Conservation (phyloP, 1,140 invertebrate genomes). For the Prorops nasuta region DNA sequence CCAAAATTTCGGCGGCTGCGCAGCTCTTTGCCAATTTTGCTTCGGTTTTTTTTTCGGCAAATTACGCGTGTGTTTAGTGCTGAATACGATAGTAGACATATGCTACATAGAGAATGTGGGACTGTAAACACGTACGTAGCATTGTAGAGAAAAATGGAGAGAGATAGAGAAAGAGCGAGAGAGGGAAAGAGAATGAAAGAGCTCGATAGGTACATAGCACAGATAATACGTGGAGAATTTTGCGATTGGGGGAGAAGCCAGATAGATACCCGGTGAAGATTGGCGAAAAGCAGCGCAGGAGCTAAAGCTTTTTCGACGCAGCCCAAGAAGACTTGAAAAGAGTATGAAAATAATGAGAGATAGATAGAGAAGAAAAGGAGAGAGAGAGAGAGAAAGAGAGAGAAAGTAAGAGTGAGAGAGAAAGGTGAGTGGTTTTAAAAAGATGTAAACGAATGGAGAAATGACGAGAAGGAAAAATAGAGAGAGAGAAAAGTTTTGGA, state of each 20-base stretch:
- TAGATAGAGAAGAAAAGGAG: neutral
- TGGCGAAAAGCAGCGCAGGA: slow-evolving; percentile 56
- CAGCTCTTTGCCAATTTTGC: slow-evolving; percentile 51
- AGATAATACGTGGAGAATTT: slow-evolving; percentile 24
- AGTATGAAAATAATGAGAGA: slow-evolving; percentile 9
- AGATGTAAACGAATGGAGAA: slow-evolving; percentile 44
- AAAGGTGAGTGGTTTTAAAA: slow-evolving; percentile 7
- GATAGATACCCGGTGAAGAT: slow-evolving; percentile 41
- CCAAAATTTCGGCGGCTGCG: slow-evolving; percentile 51
- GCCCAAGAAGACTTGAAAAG: slow-evolving; percentile 44
- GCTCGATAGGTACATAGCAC: slow-evolving; percentile 21
- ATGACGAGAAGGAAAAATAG: slow-evolving; percentile 33
- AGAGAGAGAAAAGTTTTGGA: slow-evolving; percentile 8
- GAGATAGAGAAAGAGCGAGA: too few species aligned
- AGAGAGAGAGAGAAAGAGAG: slow-evolving; percentile 2
- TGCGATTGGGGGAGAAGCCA: slow-evolving; percentile 34
- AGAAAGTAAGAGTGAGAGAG: neutral
- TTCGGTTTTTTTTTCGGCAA: slow-evolving; percentile 16
- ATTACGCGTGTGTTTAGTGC: slow-evolving; percentile 12
- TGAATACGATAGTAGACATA: too few species aligned
- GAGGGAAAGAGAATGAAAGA: too few species aligned
- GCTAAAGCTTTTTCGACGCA: slow-evolving; percentile 51
- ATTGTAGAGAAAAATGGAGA: too few species aligned
- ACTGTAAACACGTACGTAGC: too few species aligned
- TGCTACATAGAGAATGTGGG: too few species aligned